Percentiles rank a stretch among this genome's conserved stretches.
These are phyloP conservation scores for Malurus leucopterus DNA, from an alignment of 2,797 vertebrate species.

Conservation along the genomic window DNA sequence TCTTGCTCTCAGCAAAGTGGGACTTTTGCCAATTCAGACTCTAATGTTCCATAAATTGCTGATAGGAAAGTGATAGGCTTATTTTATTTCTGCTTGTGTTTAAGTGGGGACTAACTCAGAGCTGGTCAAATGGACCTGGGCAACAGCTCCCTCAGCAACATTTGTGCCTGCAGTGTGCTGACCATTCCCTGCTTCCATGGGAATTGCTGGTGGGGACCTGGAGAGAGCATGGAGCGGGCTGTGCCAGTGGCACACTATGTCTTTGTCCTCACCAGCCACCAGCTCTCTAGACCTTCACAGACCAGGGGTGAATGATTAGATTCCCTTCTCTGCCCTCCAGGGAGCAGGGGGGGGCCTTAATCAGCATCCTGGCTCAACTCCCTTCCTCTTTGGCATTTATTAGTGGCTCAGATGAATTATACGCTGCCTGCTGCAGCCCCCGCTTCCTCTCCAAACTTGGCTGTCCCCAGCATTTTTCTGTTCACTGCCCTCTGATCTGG, in stretches of 20 bases:
- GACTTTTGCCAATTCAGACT: constrained; percentile 41
- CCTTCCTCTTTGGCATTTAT: constrained; percentile 1
- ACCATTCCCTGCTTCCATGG: rapidly evolving
- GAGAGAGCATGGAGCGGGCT: neutral
- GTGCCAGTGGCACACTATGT: neutral
- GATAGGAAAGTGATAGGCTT: constrained; percentile 15
- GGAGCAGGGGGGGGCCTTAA: neutral
- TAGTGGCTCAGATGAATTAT: neutral
- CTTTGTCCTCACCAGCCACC: neutral
- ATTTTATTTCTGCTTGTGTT: neutral
- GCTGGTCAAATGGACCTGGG: rapidly evolving
- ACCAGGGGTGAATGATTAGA: neutral
- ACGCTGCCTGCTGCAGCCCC: rapidly evolving
- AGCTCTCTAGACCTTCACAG: neutral
- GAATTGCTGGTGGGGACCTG: neutral
- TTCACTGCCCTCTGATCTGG: neutral
- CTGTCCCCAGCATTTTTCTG: neutral
- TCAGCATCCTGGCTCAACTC: neutral
- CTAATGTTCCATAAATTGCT: constrained; percentile 43
- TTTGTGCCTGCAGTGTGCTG: rapidly evolving
- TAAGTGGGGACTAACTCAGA: neutral
- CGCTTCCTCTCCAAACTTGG: neutral
- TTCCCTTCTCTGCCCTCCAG: neutral
- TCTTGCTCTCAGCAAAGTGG: constrained; percentile 34
- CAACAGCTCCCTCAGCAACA: neutral